Evolutionary conservation across 1,140 invertebrate genomes (phyloP).

Genomic region (Ips typographus): DNA sequence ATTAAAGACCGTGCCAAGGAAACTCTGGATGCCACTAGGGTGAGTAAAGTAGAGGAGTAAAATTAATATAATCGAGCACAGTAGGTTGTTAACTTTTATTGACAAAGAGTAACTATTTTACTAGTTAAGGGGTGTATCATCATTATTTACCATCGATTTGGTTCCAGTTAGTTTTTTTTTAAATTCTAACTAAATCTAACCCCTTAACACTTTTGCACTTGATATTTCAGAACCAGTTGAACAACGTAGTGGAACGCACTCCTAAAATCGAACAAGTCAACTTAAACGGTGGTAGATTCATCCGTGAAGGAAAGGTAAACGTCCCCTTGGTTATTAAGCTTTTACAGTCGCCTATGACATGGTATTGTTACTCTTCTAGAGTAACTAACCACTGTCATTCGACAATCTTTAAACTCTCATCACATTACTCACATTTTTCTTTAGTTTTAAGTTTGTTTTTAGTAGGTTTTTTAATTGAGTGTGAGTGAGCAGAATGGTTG

Average conservation of each 20-base stretch:
- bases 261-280: slow-evolving; percentile 95
- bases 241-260: slow-evolving; percentile 84
- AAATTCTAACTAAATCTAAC: slow-evolving; percentile 28
- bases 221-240: slow-evolving; percentile 79
- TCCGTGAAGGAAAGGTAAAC: slow-evolving; percentile 96
- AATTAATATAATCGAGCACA: neutral
- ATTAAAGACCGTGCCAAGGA: slow-evolving; percentile 71
- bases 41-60: slow-evolving; percentile 51
- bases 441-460: slow-evolving; percentile 22
- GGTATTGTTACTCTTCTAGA: too few relatives aligned
- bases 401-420: too few relatives aligned
- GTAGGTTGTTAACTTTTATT: neutral
- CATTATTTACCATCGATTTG: too few relatives aligned
- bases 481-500: slow-evolving; percentile 33
- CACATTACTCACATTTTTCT: slow-evolving; percentile 6
- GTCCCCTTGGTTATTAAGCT: neutral
- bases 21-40: slow-evolving; percentile 76
- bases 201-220: slow-evolving; percentile 31
- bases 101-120: neutral
- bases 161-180: neutral
- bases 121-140: neutral
- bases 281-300: slow-evolving; percentile 90
- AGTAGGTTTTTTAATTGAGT: slow-evolving; percentile 15
- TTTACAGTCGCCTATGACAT: neutral
- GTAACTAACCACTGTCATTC: too few relatives aligned